phyloP scores from a whole-genome alignment of 2,113 vertebrate genomes.

The Athene noctua region DNA sequence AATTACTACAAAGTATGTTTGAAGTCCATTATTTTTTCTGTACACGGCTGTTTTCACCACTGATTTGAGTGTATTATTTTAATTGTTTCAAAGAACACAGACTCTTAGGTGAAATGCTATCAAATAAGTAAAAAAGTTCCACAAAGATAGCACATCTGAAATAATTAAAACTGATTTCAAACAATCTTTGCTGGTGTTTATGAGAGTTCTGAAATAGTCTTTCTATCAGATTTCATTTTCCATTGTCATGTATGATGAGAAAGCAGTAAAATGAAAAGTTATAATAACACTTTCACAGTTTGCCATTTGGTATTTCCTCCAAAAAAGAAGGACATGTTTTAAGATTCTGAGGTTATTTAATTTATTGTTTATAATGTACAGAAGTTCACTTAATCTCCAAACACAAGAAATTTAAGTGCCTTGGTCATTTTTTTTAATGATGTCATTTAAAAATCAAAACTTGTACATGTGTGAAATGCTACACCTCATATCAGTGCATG shows the following conservation, averaged over 20 bases:
- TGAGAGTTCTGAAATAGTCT: background rate
- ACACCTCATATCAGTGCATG: background rate
- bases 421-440: background rate
- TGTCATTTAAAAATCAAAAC: background rate
- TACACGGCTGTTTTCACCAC: background rate
- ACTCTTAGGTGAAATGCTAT: background rate
- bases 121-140: background rate
- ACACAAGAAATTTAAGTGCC: background rate
- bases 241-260: background rate
- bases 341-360: background rate
- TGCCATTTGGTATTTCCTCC: background rate
- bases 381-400: background rate
- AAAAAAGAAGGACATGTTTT: background rate
- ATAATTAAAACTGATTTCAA: conserved; percentile 9
- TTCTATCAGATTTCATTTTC: conserved; percentile 13
- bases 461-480: background rate
- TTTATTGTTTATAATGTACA: conserved; percentile 4
- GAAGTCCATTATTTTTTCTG: background rate
- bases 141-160: background rate
- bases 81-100: background rate
- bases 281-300: background rate
- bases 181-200: background rate
- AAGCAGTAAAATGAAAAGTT: conserved; percentile 2
- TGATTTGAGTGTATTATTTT: background rate
- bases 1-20: background rate